A percentile compares a stretch with the other conserved stretches of the same genome.
Conservation (phyloP, 2,113 vertebrate species). For the Malurus alboscapulatus region DNA sequence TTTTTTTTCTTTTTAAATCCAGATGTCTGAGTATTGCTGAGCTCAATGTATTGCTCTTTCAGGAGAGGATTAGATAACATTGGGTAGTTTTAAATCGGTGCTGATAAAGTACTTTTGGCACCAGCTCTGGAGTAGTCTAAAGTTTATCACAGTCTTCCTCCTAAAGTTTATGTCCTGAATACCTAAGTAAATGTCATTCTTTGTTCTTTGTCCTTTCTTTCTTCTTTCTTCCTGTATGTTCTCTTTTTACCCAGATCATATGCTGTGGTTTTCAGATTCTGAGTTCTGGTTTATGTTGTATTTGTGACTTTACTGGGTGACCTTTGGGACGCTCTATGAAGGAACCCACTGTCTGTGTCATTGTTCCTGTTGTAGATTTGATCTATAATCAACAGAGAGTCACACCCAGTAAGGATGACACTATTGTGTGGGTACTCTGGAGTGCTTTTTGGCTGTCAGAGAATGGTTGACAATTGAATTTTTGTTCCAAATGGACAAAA, state of each 20-base stretch:
- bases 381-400: background rate
- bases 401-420: background rate
- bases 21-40: background rate
- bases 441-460: background rate
- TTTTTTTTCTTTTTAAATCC: background rate
- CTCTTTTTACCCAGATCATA: background rate
- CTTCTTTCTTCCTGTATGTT: background rate
- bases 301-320: background rate
- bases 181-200: background rate
- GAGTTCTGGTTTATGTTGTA: background rate
- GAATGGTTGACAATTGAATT: background rate
- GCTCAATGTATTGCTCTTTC: background rate
- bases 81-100: background rate
- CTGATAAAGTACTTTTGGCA: background rate
- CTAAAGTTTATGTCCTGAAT: background rate
- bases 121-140: background rate
- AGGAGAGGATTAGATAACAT: background rate
- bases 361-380: background rate
- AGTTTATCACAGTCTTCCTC: background rate
- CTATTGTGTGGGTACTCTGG: background rate
- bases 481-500: background rate
- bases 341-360: background rate
- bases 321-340: background rate
- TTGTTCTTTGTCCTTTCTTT: background rate
- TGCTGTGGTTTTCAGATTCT: background rate